These are phyloP conservation scores for Rynchops niger DNA, from an alignment of 2,113 vertebrate genomes.

Conservation along the genomic window DNA sequence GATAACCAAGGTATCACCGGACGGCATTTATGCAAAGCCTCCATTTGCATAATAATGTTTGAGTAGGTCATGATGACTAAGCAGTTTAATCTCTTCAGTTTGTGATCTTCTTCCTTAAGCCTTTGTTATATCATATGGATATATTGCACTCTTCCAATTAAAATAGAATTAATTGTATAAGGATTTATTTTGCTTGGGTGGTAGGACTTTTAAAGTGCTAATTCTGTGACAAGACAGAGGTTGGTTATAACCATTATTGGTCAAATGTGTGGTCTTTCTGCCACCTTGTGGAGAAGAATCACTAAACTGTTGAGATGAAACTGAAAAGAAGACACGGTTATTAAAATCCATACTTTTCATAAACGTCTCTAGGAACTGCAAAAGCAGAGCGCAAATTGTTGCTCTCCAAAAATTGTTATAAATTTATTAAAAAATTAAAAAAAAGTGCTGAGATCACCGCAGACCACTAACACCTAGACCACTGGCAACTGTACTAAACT, in stretches of 20 bases:
- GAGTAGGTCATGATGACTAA: constrained; percentile 22
- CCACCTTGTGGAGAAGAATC: constrained; percentile 72
- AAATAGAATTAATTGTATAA: neutral
- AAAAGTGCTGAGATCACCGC: neutral
- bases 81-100: constrained; percentile 16
- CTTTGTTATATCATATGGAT: neutral
- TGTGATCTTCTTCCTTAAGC: neutral
- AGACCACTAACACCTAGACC: neutral
- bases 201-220: neutral
- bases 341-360: neutral
- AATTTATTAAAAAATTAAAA: neutral
- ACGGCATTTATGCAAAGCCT: neutral
- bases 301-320: constrained; percentile 24
- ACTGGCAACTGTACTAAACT: neutral
- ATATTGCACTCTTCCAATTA: neutral
- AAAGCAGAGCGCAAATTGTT: neutral
- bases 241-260: neutral
- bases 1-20: neutral
- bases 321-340: neutral
- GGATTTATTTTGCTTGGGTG: neutral
- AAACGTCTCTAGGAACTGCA: neutral
- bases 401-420: neutral
- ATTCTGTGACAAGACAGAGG: neutral
- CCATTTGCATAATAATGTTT: constrained; percentile 18
- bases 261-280: constrained; percentile 68